Conservation (phyloP, 2,888 invertebrate species). For the Ophraella communa region DNA sequence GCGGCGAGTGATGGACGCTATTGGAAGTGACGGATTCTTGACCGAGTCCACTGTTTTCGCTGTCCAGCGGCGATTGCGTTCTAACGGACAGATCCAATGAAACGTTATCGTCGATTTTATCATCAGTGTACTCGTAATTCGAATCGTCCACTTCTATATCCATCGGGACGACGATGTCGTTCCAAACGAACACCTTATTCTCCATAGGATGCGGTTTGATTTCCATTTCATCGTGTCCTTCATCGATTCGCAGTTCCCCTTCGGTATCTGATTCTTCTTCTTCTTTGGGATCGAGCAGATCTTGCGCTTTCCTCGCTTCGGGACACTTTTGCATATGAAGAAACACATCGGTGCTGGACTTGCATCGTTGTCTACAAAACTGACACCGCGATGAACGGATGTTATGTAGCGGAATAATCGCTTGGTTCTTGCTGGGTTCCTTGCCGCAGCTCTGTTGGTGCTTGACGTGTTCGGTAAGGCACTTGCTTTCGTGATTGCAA, state of each 20-base stretch:
- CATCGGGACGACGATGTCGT: conserved; percentile 66
- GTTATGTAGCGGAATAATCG: conserved; percentile 57
- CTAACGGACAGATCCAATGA: conserved; percentile 56
- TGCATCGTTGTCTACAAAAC: conserved; percentile 85
- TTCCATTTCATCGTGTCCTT: conserved; percentile 45
- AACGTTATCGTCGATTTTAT: conserved; percentile 55
- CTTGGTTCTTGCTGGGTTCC: conserved; percentile 41
- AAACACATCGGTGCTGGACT: conserved; percentile 80
- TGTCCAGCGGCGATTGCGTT: conserved; percentile 57
- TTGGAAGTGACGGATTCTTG: conserved; percentile 41
- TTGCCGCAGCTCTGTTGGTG: conserved; percentile 75
- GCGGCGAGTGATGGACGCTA: conserved; percentile 40
- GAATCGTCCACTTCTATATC: conserved; percentile 55
- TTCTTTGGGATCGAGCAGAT: conserved; percentile 49
- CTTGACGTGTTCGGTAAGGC: conserved; percentile 79
- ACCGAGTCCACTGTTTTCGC: conserved; percentile 53
- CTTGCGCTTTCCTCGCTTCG: conserved; percentile 60
- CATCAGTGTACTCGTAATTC: conserved; percentile 56
- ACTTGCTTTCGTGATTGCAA: conserved; percentile 81
- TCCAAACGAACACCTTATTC: conserved; percentile 83
- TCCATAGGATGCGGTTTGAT: conserved; percentile 77
- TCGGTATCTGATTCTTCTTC: conserved; percentile 48
- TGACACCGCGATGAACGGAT: conserved; percentile 81
- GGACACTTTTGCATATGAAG: conserved; percentile 77
- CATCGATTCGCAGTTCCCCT: conserved; percentile 43